These are phyloP conservation scores for Rotaria magnacalcarata DNA, from an alignment of 2,888 invertebrate species.

Conservation along the genomic window DNA sequence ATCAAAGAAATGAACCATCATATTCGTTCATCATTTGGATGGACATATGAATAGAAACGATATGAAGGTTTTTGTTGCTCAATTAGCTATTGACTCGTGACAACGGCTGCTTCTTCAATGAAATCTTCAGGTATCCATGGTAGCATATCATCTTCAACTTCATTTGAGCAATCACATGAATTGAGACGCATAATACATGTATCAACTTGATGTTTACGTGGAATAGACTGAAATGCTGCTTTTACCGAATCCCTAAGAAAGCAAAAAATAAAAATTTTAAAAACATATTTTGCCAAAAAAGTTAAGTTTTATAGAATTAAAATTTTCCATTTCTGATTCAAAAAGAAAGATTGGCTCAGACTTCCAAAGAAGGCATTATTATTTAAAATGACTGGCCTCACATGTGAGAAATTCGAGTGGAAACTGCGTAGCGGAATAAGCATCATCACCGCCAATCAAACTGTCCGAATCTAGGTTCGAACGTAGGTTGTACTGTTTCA, in stretches of 20 bases:
- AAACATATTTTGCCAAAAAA: too few relatives aligned
- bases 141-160: conserved; percentile 35
- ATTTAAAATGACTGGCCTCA: conserved; percentile 3
- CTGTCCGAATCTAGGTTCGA: neutral
- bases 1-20: neutral
- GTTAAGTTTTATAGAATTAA: too few relatives aligned
- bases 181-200: neutral
- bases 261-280: neutral
- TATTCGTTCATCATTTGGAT: neutral
- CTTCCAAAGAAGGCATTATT: conserved; percentile 29
- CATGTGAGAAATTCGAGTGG: conserved; percentile 34
- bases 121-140: conserved; percentile 14
- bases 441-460: conserved; percentile 31
- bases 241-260: neutral
- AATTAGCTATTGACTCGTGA: neutral
- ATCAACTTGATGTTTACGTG: neutral
- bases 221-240: neutral
- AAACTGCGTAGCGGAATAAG: conserved; percentile 28
- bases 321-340: neutral
- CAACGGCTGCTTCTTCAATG: neutral
- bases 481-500: neutral
- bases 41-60: neutral
- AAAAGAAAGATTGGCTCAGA: conserved; percentile 6
- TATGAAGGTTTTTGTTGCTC: neutral
- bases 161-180: neutral